Evolutionary conservation across 2,113 vertebrate species (phyloP).

Genomic region (Synodontis membranacea): DNA sequence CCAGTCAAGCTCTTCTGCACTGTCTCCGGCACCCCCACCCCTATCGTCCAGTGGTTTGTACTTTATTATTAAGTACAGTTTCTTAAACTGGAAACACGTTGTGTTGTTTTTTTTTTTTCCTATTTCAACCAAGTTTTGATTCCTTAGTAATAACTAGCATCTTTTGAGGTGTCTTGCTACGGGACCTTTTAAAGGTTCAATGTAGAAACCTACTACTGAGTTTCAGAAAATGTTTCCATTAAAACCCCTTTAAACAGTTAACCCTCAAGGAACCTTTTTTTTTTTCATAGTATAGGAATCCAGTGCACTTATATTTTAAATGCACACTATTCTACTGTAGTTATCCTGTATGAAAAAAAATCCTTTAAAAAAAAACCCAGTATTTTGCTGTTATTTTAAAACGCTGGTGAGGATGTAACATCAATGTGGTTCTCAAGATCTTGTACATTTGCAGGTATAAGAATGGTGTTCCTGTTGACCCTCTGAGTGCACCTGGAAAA

Average conservation of each 20-base stretch:
- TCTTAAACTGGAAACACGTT: not conserved
- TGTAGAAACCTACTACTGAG: not conserved
- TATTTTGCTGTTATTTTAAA: not conserved
- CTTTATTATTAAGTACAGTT: not conserved
- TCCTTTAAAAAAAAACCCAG: not conserved
- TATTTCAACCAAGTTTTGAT: not conserved
- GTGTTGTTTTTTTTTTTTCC: not conserved
- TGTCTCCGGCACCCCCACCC: conserved; percentile 85
- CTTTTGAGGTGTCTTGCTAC: not conserved
- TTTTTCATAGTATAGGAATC: not conserved
- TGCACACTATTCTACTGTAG: not conserved
- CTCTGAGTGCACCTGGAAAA: conserved; percentile 84
- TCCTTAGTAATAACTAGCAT: not conserved
- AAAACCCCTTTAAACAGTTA: not conserved
- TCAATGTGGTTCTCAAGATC: not conserved
- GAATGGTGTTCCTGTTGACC: conserved; percentile 80
- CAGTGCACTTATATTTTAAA: not conserved
- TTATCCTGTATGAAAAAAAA: not conserved
- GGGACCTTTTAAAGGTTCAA: not conserved
- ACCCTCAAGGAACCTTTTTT: not conserved
- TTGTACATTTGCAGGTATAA: conserved; percentile 82
- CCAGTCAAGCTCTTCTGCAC: conserved; percentile 91
- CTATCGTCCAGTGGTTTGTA: conserved; percentile 91
- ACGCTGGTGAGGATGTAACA: not conserved
- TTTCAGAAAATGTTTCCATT: not conserved